Base-by-base conservation (phyloP, 2,113 vertebrate genomes). In the Picathartes gymnocephalus region DNA sequence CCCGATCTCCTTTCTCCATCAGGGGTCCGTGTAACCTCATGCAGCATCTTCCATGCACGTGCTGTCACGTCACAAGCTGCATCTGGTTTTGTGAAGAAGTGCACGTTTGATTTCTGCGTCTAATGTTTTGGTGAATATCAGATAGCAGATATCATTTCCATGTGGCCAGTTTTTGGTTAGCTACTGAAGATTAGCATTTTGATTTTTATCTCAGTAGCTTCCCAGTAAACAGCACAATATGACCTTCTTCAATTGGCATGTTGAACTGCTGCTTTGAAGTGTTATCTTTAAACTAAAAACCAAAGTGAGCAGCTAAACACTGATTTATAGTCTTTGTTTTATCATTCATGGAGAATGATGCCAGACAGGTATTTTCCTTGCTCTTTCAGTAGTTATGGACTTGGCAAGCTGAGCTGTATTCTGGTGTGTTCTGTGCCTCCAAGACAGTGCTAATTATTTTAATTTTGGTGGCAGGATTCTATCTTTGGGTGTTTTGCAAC, bases 141-240 rank as follows among this genome's bases (percentile, higher is more conserved):
- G 58, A 82, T 54, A 77, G 50, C 74, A 88, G 71, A 51, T 90
- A 81, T 4, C 24, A 35, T 45, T 94, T 74, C 58, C 69, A 78
- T 24, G 17, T 79, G 56, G 22, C 76, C n/a, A 20, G 35, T 66
- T 95, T 94, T 65, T 88, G 71, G 64, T 93, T n/a, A 93, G 64
- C 78, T 93, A 66, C n/a, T 77, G 47, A 51, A 93, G 51, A 74
- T 92, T 66, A 86, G 44, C 56, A 8, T 74, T 94, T 90, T 66
- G 62, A 53, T 94, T 86, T 91, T 84, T 74, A 8, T 51, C 76
- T 94, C 56, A 8, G 51, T 56, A 53, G 3, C 88, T 90, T 93
- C 64, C 47, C 44, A 37, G 79, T 53, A 60, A 90, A 60, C 20
- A 62, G 85, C 50, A 58, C 44, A 42, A 15, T 37, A 39, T 74